Percentiles rank a stretch among this genome's conserved stretches.
phyloP scores from a whole-genome alignment of 1,140 invertebrate genomes.

The Eulimnadia texana region DNA sequence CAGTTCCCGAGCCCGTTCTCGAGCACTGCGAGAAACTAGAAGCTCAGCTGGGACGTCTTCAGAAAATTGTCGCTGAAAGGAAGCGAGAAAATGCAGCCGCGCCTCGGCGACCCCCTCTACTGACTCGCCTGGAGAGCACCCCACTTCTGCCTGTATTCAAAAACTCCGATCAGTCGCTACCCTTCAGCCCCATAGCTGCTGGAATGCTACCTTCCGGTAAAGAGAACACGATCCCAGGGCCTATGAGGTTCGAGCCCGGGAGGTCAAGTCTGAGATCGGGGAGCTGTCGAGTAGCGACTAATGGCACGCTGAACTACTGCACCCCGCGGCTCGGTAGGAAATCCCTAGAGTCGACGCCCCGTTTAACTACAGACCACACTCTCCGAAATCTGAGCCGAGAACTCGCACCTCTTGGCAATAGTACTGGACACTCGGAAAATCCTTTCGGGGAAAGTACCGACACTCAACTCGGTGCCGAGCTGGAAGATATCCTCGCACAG shows the following conservation, averaged over 20 bases:
- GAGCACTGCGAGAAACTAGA: constrained; percentile 7
- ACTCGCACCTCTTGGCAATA: background rate
- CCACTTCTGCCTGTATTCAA: background rate
- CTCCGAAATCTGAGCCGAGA: constrained; percentile 5
- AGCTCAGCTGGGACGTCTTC: constrained; percentile 1
- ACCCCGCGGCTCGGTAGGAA: background rate
- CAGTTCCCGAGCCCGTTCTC: background rate
- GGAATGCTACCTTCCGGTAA: background rate
- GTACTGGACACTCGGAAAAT: background rate
- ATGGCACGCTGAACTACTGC: constrained; percentile 8
- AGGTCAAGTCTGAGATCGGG: background rate
- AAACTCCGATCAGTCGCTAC: background rate
- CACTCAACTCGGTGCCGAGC: constrained; percentile 4
- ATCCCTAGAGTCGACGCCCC: background rate
- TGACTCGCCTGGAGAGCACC: constrained; percentile 10
- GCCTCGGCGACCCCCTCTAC: background rate
- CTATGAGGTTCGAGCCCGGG: background rate
- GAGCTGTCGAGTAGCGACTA: background rate
- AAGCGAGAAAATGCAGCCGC: background rate
- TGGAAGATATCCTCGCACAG: constrained; percentile 14
- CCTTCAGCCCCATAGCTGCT: background rate
- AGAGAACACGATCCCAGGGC: background rate
- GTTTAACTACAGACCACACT: background rate
- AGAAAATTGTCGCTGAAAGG: background rate
- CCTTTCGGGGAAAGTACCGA: background rate